Evolutionary conservation across 2,113 vertebrate genomes (phyloP).

Genomic region (Boulengeromyrus knoepffleri): DNA sequence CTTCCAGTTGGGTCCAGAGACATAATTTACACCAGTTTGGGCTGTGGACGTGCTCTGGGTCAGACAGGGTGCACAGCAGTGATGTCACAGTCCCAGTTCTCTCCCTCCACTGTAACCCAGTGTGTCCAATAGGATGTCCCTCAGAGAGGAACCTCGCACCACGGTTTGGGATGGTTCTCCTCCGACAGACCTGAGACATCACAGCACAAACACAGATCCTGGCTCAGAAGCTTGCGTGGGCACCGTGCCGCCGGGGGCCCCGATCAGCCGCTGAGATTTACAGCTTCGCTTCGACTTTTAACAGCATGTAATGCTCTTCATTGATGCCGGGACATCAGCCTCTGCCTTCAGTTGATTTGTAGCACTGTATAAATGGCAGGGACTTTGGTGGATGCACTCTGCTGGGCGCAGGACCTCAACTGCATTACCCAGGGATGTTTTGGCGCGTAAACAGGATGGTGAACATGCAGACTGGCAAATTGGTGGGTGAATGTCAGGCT

Average conservation of each 20-base stretch:
- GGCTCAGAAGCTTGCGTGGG: neutral
- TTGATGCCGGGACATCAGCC: conserved; percentile 38
- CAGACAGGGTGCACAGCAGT: neutral
- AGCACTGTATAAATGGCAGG: neutral
- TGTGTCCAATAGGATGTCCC: neutral
- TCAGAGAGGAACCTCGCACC: neutral
- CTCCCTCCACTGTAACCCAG: neutral
- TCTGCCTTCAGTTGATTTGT: conserved; percentile 20
- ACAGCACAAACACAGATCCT: neutral
- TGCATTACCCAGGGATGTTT: neutral
- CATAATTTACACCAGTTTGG: neutral
- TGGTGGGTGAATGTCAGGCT: neutral
- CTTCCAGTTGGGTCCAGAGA: neutral
- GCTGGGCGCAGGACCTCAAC: neutral
- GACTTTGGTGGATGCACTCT: neutral
- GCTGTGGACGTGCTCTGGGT: neutral
- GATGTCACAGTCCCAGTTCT: neutral
- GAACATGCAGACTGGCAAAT: neutral
- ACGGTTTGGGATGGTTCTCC: neutral
- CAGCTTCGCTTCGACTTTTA: neutral
- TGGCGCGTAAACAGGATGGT: neutral
- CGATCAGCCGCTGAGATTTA: neutral
- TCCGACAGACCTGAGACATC: neutral
- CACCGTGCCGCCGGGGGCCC: neutral
- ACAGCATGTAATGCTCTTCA: conserved; percentile 36